Percentiles rank a stretch among this genome's conserved stretches.
Evolutionary conservation across 2,797 vertebrate genomes (phyloP).

Genomic region (Mus spretus): DNA sequence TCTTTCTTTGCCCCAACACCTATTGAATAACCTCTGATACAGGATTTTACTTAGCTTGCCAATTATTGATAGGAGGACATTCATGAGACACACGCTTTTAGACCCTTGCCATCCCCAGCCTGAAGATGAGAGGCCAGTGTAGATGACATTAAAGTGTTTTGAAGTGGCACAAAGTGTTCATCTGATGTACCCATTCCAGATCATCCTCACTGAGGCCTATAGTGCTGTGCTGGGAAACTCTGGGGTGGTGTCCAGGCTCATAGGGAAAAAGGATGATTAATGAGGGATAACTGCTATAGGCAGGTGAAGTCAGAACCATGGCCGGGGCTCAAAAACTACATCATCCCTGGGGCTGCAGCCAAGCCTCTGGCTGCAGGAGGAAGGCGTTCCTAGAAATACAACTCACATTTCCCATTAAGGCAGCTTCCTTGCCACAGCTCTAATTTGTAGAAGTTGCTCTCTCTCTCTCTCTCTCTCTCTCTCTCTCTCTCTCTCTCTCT

Average conservation of each 20-base stretch:
- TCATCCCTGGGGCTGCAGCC: constrained; percentile 64
- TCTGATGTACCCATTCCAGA: background rate
- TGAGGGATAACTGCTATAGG: constrained; percentile 37
- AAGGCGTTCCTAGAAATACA: constrained; percentile 64
- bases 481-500: too few relatives aligned
- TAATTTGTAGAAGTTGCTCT: background rate
- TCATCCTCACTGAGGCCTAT: background rate
- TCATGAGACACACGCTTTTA: constrained; percentile 1
- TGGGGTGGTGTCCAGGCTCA: constrained; percentile 40
- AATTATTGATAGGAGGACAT: background rate
- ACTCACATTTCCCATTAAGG: background rate
- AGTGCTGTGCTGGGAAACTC: constrained; percentile 25
- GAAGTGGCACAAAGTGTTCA: constrained; percentile 6
- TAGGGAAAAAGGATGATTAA: constrained; percentile 59
- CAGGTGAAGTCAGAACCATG: constrained; percentile 58
- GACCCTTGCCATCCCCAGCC: background rate
- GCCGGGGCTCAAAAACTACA: background rate
- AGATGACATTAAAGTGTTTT: constrained; percentile 13
- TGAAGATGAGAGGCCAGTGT: constrained; percentile 38
- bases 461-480: too few relatives aligned
- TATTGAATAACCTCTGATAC: background rate
- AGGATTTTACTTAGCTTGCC: background rate
- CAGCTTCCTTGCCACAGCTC: background rate
- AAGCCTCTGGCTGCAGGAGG: background rate
- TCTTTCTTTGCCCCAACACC: background rate